A percentile compares a stretch with the other conserved stretches of the same genome.
These are phyloP conservation scores for Sylvicola cinctus DNA, from an alignment of 2,888 invertebrate genomes.

Conservation along the genomic window DNA sequence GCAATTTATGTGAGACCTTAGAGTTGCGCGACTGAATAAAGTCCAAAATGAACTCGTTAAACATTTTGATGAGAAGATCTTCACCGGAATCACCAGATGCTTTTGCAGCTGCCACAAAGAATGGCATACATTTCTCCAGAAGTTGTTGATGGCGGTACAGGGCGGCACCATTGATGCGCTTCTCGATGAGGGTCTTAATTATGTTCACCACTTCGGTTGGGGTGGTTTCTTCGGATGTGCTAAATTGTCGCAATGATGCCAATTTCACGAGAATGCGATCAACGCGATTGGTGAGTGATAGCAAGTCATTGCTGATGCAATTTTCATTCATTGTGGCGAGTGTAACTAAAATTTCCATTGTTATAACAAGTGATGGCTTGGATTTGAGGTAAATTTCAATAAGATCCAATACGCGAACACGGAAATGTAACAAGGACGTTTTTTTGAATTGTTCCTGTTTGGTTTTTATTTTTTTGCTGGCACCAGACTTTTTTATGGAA, in stretches of 20 bases:
- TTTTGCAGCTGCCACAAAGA: too few species aligned
- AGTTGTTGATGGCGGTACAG: too few species aligned
- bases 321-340: constrained; percentile 46
- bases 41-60: constrained; percentile 12
- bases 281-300: constrained; percentile 40
- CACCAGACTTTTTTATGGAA: constrained; percentile 9
- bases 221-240: constrained; percentile 10
- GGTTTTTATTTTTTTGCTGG: constrained; percentile 21
- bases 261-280: constrained; percentile 19
- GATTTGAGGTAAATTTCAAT: constrained; percentile 47
- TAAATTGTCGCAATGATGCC: constrained; percentile 11
- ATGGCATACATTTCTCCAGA: too few species aligned
- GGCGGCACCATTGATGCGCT: constrained; percentile 11
- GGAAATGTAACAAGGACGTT: constrained; percentile 46
- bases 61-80: constrained; percentile 10
- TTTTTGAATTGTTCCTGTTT: constrained; percentile 39
- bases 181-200: constrained; percentile 13
- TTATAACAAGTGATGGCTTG: constrained; percentile 42
- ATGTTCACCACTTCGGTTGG: constrained; percentile 13
- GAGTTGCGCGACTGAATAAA: constrained; percentile 17
- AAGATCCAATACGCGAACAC: constrained; percentile 52
- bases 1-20: constrained; percentile 37
- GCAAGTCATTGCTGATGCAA: constrained; percentile 39
- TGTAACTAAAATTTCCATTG: constrained; percentile 46
- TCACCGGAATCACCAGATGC: too few species aligned